These are phyloP conservation scores for Dolichopus griseipennis DNA, from an alignment of 2,888 invertebrate genomes.

Conservation along the genomic window DNA sequence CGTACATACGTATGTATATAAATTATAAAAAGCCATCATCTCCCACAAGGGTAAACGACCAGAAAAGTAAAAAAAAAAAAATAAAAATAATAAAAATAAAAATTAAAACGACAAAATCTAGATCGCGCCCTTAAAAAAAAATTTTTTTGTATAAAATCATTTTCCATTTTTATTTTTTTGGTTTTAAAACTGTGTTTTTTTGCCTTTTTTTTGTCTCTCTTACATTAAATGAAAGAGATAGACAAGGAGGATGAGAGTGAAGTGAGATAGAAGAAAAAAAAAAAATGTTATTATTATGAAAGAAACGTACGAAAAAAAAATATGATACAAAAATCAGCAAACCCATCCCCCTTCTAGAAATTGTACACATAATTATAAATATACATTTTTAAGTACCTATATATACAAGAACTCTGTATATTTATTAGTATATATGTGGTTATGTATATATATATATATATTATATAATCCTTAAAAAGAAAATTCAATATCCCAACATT, in stretches of 20 bases:
- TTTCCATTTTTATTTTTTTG: not conserved
- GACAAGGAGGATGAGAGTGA: slow-evolving; percentile 11
- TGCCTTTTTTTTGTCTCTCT: slow-evolving; percentile 10
- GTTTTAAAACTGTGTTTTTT: too few relatives aligned
- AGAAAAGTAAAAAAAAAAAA: too few relatives aligned
- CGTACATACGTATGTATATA: not conserved
- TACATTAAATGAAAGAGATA: slow-evolving; percentile 9
- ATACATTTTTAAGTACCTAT: too few relatives aligned
- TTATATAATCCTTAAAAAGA: not conserved
- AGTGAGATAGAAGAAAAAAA: not conserved
- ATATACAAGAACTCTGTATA: too few relatives aligned
- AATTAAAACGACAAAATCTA: not conserved
- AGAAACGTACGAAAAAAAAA: not conserved
- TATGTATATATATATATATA: not conserved
- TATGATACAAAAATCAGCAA: not conserved
- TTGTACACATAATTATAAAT: too few relatives aligned
- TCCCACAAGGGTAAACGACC: slow-evolving; percentile 11
- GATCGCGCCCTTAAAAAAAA: slow-evolving; percentile 11
- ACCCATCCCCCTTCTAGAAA: not conserved
- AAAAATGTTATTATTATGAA: not conserved
- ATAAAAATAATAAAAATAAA: too few relatives aligned
- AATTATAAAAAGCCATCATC: not conserved
- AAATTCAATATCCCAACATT: slow-evolving; percentile 3
- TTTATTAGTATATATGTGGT: not conserved
- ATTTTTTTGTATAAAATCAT: too few relatives aligned